A percentile compares a stretch with the other conserved stretches of the same genome.
phyloP scores from a whole-genome alignment of 2,113 vertebrate species.

The Osmerus mordax region DNA sequence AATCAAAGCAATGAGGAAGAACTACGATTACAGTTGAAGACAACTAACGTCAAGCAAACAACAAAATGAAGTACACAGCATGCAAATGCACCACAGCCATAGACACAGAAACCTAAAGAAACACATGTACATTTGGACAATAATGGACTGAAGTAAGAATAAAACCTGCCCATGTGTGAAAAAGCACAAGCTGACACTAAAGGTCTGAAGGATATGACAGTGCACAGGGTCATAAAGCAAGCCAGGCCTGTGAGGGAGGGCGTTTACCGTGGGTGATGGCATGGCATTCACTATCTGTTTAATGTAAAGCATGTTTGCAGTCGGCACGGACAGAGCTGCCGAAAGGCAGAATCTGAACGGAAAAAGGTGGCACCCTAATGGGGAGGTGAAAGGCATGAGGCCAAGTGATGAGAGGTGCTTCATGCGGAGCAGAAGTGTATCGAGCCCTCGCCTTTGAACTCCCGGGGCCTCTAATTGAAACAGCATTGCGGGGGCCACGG shows the following conservation, averaged over 20 bases:
- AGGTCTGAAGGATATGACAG: slow-evolving; percentile 4
- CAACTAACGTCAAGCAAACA: no score
- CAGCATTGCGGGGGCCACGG: slow-evolving; percentile 63
- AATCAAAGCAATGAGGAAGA: neutral
- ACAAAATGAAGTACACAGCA: neutral
- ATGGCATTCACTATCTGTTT: slow-evolving; percentile 54
- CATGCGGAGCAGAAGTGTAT: slow-evolving; percentile 58
- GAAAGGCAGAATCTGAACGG: slow-evolving; percentile 31
- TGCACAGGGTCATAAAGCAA: slow-evolving; percentile 44
- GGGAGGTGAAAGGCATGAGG: slow-evolving; percentile 56
- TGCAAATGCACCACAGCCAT: no score
- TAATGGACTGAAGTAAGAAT: no score
- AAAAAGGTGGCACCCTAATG: slow-evolving; percentile 57
- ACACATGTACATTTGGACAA: no score
- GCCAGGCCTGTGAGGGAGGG: slow-evolving; percentile 57
- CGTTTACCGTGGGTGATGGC: slow-evolving; percentile 36
- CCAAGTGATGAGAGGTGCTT: slow-evolving; percentile 64
- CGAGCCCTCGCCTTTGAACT: slow-evolving; percentile 70
- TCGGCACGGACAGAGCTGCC: slow-evolving; percentile 1
- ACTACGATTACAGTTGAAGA: neutral
- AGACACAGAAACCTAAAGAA: no score
- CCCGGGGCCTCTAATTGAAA: slow-evolving; percentile 71
- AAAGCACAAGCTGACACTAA: no score
- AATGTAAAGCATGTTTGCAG: slow-evolving; percentile 64
- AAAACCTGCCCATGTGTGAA: no score